A percentile compares a stretch with the other conserved stretches of the same genome.
phyloP scores from a whole-genome alignment of 2,797 vertebrate species.

The Tokudaia tokunoshimensis region DNA sequence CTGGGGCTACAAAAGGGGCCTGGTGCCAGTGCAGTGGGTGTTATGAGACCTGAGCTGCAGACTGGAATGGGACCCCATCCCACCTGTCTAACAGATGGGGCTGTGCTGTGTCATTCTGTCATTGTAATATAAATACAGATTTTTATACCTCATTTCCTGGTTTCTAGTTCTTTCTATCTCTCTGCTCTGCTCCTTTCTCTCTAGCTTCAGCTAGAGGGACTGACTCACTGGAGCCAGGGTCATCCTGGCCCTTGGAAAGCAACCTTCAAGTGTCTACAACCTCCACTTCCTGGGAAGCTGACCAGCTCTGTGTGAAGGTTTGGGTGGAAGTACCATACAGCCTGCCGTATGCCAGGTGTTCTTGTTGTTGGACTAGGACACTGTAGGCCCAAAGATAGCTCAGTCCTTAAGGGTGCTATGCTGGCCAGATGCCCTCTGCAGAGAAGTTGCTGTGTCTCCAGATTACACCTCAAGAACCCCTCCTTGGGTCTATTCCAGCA shows the following conservation, averaged over 20 bases:
- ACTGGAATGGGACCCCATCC: slow-evolving; percentile 13
- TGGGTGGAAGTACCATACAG: neutral
- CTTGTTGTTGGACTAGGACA: no score
- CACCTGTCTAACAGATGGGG: slow-evolving; percentile 86
- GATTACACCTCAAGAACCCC: neutral
- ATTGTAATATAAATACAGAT: slow-evolving; percentile 95
- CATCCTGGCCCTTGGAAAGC: no score
- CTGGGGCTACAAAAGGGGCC: slow-evolving; percentile 87
- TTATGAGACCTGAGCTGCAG: slow-evolving; percentile 82
- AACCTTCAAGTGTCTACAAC: neutral
- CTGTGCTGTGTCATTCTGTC: slow-evolving; percentile 92
- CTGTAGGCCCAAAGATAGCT: neutral
- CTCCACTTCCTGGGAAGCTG: neutral
- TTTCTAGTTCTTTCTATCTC: slow-evolving; percentile 61
- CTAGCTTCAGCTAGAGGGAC: neutral
- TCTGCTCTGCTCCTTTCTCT: neutral
- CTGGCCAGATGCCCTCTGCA: neutral
- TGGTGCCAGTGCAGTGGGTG: slow-evolving; percentile 90
- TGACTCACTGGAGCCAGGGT: neutral
- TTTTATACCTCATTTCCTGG: slow-evolving; percentile 91
- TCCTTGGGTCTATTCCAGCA: neutral
- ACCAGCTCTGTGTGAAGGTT: no score
- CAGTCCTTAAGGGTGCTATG: neutral
- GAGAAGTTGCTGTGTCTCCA: neutral
- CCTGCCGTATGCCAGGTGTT: no score